Base-by-base conservation (phyloP, 2,113 vertebrate species). In the Semnornis frantzii region DNA sequence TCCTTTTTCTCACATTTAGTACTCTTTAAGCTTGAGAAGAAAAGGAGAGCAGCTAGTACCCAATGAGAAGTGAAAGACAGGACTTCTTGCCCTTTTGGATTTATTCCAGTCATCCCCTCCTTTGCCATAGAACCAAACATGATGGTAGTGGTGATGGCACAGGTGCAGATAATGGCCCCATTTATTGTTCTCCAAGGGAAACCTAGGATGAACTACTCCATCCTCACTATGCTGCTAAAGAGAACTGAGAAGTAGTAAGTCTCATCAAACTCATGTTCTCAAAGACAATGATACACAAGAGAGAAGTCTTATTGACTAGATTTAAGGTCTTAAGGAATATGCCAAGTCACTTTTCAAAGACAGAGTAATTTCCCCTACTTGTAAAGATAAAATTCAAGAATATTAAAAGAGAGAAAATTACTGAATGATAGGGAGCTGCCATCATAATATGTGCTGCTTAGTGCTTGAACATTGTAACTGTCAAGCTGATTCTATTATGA, bases 341-440 rank as follows among this genome's bases (percentile, higher is more conserved):
- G 69, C 82, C 82, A 93, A 91, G 92, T 78, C 54, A 81, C 58
- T 94, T 94, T 72, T 80, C 73, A 89, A 94, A 93, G 82, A 44
- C 57, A 71, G 37, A 28, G 90, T 94, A 58, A 80, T 90, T 95
- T 92, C 81, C 74, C n/a, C 69, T 91, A 44, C 69, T 91, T 91
- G 68, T 87, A 48, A 87, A 93, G 23, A 39, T 89, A 91, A 92
- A 92, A 92, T 89, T 94, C 57, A 81, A 87, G 89, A 95, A 85
- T 85, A 93, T 85, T 93, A 85, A 96, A 95, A 89, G 79, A 37
- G 27, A 89, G 87, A 93, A 96, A 96, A 95, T 91, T 91, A 94
- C 75, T 89, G 87, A 90, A 74, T 94, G 93, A 92, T 77, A 83
- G 82, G 82, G 92, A 92, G 42, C 93, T 92, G 92, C 84, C 89